These are phyloP conservation scores for Hippocampus guttulatus DNA, from an alignment of 2,113 vertebrate species.

Conservation along the genomic window DNA sequence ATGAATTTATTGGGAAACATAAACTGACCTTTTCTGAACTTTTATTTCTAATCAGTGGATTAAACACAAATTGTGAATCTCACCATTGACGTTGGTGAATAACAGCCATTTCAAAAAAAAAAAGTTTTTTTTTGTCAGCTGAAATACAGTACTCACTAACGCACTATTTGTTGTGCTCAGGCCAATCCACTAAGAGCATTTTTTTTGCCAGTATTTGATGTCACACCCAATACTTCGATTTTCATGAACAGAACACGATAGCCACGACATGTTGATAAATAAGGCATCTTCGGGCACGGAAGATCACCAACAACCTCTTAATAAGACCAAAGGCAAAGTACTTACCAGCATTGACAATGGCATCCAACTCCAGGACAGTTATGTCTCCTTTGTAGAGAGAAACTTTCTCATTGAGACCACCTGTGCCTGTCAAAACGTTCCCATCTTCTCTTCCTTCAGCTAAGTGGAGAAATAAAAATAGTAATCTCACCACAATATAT, in stretches of 20 bases:
- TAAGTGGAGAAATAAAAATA: slow-evolving; percentile 41
- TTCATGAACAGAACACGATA: slow-evolving; percentile 63
- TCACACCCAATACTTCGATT: not conserved
- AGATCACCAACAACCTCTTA: slow-evolving; percentile 4
- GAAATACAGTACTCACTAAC: not conserved
- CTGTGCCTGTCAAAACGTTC: slow-evolving; percentile 33
- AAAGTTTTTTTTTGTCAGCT: not conserved
- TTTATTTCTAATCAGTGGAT: not conserved
- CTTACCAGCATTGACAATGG: slow-evolving; percentile 98
- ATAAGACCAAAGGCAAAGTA: slow-evolving; percentile 17
- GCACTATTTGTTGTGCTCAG: not conserved
- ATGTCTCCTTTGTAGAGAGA: slow-evolving; percentile 97
- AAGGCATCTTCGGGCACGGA: slow-evolving; percentile 4
- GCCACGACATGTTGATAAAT: slow-evolving; percentile 27
- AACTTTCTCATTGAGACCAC: slow-evolving; percentile 82
- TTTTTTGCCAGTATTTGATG: not conserved
- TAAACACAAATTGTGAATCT: too few species aligned
- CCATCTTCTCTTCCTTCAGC: slow-evolving; percentile 70
- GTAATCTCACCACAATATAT: not conserved
- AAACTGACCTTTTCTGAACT: not conserved
- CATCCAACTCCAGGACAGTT: slow-evolving; percentile 90
- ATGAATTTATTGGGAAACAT: not conserved
- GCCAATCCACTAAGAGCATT: not conserved
- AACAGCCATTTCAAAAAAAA: not conserved
- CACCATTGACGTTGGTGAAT: not conserved